Evolutionary conservation across 2,888 invertebrate genomes (phyloP).

Genomic region (Eristalis intricaria): DNA sequence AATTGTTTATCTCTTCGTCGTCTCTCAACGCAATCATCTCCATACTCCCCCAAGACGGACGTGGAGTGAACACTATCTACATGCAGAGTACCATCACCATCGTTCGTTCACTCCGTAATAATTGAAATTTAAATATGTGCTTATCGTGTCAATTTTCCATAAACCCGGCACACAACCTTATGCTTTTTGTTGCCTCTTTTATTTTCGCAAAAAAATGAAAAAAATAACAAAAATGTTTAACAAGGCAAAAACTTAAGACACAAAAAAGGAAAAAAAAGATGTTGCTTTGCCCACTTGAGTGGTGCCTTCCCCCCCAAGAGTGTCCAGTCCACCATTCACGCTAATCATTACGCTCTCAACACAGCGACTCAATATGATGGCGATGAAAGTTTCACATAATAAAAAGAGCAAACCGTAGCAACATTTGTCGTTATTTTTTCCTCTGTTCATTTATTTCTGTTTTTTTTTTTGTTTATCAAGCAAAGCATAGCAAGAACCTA

Average conservation of each 20-base stretch:
- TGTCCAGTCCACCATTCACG: slow-evolving; percentile 33
- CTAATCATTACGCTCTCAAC: slow-evolving; percentile 47
- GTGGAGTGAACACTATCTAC: background rate
- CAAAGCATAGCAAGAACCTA: slow-evolving; percentile 62
- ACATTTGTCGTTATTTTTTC: slow-evolving; percentile 31
- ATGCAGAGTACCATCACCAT: background rate
- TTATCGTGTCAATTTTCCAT: slow-evolving; percentile 63
- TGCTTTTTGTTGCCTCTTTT: background rate
- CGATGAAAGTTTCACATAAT: slow-evolving; percentile 62
- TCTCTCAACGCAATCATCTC: background rate
- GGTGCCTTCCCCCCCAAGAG: slow-evolving; percentile 16
- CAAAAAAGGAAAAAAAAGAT: background rate
- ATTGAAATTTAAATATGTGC: slow-evolving; percentile 57
- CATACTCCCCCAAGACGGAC: background rate
- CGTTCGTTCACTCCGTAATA: slow-evolving; percentile 7
- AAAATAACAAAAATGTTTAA: slow-evolving; percentile 14
- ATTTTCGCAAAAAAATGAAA: slow-evolving; percentile 38
- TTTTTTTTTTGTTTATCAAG: slow-evolving; percentile 33
- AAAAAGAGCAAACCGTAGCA: slow-evolving; percentile 48
- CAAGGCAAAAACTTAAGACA: slow-evolving; percentile 5
- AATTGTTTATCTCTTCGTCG: background rate
- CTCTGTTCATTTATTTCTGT: slow-evolving; percentile 29
- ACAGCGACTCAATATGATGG: slow-evolving; percentile 36
- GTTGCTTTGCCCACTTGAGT: slow-evolving; percentile 28
- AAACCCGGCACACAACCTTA: slow-evolving; percentile 24